Evolutionary conservation across 2,888 invertebrate genomes (phyloP).

Genomic region (Brenthis ino): DNA sequence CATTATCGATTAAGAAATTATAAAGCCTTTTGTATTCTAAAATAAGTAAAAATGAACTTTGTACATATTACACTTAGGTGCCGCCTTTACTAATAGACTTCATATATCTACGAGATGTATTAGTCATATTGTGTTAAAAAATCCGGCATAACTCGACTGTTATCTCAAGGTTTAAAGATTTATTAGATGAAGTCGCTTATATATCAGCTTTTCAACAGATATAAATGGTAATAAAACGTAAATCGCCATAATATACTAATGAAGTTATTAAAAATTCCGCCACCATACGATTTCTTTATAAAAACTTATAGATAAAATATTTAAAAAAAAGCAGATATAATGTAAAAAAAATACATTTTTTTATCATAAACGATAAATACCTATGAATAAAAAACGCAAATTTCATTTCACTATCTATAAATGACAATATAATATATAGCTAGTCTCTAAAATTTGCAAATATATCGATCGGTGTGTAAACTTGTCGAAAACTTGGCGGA

Average conservation of each 20-base stretch:
- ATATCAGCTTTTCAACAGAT: slow-evolving; percentile 10
- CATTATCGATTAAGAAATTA: no score
- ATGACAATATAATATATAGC: no score
- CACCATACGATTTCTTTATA: slow-evolving; percentile 10
- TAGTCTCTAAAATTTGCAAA: no score
- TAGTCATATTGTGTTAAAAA: not conserved
- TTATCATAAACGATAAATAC: not conserved
- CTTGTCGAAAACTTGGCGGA: no score
- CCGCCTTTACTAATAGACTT: no score
- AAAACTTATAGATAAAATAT: not conserved
- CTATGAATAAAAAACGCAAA: no score
- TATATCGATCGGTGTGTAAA: no score
- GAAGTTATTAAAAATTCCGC: slow-evolving; percentile 5
- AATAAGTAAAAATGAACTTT: no score
- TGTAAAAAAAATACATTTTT: slow-evolving; percentile 5
- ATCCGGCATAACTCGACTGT: slow-evolving; percentile 15
- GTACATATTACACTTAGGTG: no score
- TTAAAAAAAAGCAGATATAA: not conserved
- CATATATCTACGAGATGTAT: no score
- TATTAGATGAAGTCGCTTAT: slow-evolving; percentile 4
- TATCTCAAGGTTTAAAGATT: slow-evolving; percentile 3
- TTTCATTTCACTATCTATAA: no score
- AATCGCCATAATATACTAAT: slow-evolving; percentile 6
- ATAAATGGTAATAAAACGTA: slow-evolving; percentile 13
- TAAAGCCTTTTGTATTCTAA: no score